Percentiles rank a stretch among this genome's conserved stretches.
Conservation (phyloP, 2,797 vertebrate genomes). For the Vultur gryphus region DNA sequence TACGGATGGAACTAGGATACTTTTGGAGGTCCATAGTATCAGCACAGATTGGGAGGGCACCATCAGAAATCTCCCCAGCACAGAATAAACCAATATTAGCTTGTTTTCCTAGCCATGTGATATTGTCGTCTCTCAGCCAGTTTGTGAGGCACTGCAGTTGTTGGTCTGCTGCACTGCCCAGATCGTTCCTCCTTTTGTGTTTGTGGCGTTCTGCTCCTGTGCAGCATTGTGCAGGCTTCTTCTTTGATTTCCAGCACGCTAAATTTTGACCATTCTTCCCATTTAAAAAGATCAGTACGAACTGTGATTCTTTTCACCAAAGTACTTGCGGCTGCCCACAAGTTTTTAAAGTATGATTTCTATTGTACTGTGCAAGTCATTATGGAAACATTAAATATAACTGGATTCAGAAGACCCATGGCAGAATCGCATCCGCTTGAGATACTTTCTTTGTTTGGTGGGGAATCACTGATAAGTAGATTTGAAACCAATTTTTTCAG, state of each 20-base stretch:
- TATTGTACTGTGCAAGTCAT: not conserved
- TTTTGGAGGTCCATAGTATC: not conserved
- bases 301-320: not conserved
- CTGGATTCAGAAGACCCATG: not conserved
- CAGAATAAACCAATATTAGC: not conserved
- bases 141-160: not conserved
- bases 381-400: not conserved
- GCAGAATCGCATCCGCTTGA: not conserved
- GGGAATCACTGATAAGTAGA: not conserved
- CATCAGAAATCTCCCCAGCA: not conserved
- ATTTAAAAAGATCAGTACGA: not conserved
- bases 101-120: not conserved
- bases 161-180: not conserved
- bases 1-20: not conserved
- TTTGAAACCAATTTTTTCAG: not conserved
- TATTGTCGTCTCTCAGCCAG: not conserved
- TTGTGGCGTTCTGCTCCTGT: not conserved
- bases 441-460: not conserved
- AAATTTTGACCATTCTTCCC: not conserved
- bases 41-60: not conserved
- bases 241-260: not conserved
- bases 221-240: not conserved
- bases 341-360: not conserved
- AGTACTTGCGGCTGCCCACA: not conserved
- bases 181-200: not conserved